These are phyloP conservation scores for Rhynchotus rufescens DNA, from an alignment of 2,797 vertebrate species.

Conservation along the genomic window DNA sequence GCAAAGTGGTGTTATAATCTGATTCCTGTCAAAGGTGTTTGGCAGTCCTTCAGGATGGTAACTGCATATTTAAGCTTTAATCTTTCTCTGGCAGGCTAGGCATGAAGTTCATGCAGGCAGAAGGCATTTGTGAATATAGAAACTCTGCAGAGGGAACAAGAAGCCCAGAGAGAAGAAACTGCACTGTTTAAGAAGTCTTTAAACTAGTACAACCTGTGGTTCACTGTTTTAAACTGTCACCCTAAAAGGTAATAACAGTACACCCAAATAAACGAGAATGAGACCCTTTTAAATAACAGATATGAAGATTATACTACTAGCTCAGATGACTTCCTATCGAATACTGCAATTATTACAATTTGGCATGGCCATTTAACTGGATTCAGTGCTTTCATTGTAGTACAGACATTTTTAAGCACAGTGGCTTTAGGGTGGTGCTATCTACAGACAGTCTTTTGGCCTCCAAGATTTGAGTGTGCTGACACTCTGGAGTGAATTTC, in stretches of 20 bases:
- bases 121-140: neutral
- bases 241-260: neutral
- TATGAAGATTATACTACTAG: neutral
- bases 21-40: neutral
- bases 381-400: neutral
- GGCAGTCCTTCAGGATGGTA: neutral
- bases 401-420: neutral
- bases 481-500: neutral
- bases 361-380: neutral
- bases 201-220: neutral
- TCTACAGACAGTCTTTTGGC: neutral
- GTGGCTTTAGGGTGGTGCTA: neutral
- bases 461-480: neutral
- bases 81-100: neutral
- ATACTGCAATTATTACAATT: neutral
- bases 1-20: neutral
- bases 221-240: neutral
- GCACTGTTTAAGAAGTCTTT: neutral
- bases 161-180: neutral
- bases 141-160: neutral
- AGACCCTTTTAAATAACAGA: no score
- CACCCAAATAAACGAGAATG: neutral
- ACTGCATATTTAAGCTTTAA: neutral
- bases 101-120: neutral
- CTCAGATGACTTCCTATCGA: neutral